Conservation (phyloP, 2,888 invertebrate species). For the Andrena bicolor region DNA sequence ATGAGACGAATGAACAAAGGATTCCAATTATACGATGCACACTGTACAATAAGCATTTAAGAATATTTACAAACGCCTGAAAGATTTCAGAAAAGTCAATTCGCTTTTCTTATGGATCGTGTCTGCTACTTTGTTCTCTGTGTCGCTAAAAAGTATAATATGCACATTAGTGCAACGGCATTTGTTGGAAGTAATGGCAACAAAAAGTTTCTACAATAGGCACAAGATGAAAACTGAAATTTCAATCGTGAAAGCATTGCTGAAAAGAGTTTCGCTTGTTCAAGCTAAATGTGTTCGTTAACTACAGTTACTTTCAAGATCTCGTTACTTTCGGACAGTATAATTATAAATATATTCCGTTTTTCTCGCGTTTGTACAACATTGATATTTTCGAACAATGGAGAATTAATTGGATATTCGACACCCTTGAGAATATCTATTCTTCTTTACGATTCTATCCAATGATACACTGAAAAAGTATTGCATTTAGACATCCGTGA, state of each 20-base stretch:
- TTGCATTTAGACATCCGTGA: neutral
- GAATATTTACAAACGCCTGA: slow-evolving; percentile 67
- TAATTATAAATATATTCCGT: slow-evolving; percentile 53
- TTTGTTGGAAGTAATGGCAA: slow-evolving; percentile 24
- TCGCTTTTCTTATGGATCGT: slow-evolving; percentile 20
- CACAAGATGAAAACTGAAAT: slow-evolving; percentile 30
- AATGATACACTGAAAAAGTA: slow-evolving; percentile 4
- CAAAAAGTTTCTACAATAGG: slow-evolving; percentile 34
- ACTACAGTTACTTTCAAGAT: slow-evolving; percentile 43
- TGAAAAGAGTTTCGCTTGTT: slow-evolving; percentile 5
- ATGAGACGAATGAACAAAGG: slow-evolving; percentile 66
- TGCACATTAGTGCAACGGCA: slow-evolving; percentile 28
- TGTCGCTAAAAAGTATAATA: slow-evolving; percentile 28
- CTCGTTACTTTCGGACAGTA: slow-evolving; percentile 28
- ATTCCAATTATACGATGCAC: slow-evolving; percentile 67
- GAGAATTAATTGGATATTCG: slow-evolving; percentile 9
- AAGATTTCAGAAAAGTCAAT: slow-evolving; percentile 48
- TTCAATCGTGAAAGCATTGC: slow-evolving; percentile 4
- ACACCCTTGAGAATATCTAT: neutral
- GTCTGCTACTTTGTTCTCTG: slow-evolving; percentile 14
- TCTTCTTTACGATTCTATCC: neutral
- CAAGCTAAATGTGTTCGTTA: slow-evolving; percentile 17
- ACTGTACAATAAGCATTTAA: slow-evolving; percentile 70
- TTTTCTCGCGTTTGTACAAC: slow-evolving; percentile 60
- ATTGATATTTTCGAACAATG: slow-evolving; percentile 46